Percentiles rank a stretch among this genome's conserved stretches.
phyloP scores from a whole-genome alignment of 2,113 vertebrate genomes.

The Pangasianodon hypophthalmus region DNA sequence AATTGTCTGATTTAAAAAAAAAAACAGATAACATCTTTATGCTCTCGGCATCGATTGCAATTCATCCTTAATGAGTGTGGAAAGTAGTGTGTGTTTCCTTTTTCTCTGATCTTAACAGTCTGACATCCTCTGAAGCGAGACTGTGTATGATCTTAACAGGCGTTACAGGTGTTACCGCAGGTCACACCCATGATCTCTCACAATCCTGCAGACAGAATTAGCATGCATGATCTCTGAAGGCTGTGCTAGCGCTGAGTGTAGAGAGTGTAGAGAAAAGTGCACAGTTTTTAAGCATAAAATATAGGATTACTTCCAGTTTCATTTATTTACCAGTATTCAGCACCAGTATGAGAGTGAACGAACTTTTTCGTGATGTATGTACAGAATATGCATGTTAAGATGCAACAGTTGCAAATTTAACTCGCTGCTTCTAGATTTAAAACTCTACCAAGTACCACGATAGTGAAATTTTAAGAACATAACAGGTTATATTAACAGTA shows the following conservation, averaged over 20 bases:
- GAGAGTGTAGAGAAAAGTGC: not conserved
- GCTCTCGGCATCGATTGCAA: too few species aligned
- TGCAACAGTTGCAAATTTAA: too few species aligned
- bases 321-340: too few species aligned
- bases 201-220: not conserved
- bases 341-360: too few species aligned
- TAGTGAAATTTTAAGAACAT: not conserved
- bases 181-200: not conserved
- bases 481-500: not conserved
- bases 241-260: not conserved
- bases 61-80: not conserved
- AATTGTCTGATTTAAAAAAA: too few species aligned
- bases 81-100: not conserved
- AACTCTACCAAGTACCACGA: too few species aligned
- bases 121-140: not conserved
- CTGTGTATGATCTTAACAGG: not conserved
- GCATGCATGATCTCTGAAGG: not conserved
- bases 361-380: too few species aligned
- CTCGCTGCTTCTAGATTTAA: too few species aligned
- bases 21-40: too few species aligned
- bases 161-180: not conserved
- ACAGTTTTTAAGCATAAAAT: too few species aligned
- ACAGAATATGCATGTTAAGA: too few species aligned
- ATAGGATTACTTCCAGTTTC: too few species aligned
- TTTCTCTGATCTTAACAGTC: not conserved